Conservation (phyloP, 2,797 vertebrate genomes). For the Etheostoma perlongum region DNA sequence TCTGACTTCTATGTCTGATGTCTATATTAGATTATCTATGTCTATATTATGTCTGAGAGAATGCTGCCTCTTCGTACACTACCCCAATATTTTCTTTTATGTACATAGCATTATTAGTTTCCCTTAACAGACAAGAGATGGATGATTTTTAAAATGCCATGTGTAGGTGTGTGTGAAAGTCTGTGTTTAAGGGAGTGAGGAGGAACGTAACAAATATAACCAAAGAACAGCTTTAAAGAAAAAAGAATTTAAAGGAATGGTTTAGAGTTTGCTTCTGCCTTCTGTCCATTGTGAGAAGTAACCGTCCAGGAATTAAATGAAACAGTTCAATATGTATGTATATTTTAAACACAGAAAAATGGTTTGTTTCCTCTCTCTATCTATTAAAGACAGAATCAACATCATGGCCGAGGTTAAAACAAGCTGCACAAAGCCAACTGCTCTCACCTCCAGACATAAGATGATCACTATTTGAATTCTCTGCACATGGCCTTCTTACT, state of each 20-base stretch:
- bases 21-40: too few species aligned
- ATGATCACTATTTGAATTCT: slow-evolving; percentile 16
- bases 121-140: slow-evolving; percentile 22
- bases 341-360: neutral
- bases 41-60: too few species aligned
- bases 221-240: slow-evolving; percentile 18
- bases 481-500: neutral
- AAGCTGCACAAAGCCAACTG: slow-evolving; percentile 7
- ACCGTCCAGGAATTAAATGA: slow-evolving; percentile 12
- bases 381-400: neutral
- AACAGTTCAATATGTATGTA: slow-evolving; percentile 32
- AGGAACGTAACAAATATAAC: slow-evolving; percentile 1
- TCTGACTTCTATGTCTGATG: neutral
- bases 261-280: neutral
- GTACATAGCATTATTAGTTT: slow-evolving; percentile 31
- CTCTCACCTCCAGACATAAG: slow-evolving; percentile 13
- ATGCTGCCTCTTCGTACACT: neutral
- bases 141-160: slow-evolving; percentile 26
- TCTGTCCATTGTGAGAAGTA: neutral
- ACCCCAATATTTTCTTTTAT: slow-evolving; percentile 6
- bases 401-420: neutral
- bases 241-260: neutral
- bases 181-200: slow-evolving; percentile 10
- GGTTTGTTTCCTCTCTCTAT: neutral
- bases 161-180: slow-evolving; percentile 32